Conservation (phyloP, 2,113 vertebrate species). For the Heloderma charlesbogerti region DNA sequence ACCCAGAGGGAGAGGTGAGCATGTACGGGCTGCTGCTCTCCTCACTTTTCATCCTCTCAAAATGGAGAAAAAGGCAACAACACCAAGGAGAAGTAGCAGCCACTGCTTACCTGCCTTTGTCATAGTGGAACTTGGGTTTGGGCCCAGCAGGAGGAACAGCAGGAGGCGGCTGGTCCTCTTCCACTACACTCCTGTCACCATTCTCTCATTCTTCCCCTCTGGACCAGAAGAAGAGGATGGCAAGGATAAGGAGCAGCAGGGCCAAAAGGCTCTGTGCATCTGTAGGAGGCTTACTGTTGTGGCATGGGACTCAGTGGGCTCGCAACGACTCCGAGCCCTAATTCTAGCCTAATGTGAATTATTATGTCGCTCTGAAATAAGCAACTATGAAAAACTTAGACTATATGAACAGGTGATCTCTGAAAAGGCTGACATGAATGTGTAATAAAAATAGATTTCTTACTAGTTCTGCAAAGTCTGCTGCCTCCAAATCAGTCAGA, state of each 20-base stretch:
- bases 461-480: conserved; percentile 97
- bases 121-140: background rate
- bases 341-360: background rate
- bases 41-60: too few relatives aligned
- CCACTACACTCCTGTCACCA: background rate
- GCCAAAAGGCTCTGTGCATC: background rate
- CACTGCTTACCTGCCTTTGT: background rate
- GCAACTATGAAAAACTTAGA: background rate
- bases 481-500: conserved; percentile 93
- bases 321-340: background rate
- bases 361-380: conserved; percentile 16
- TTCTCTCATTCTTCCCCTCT: background rate
- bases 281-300: background rate
- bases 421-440: background rate
- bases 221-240: background rate
- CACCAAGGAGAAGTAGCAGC: background rate
- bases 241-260: background rate
- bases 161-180: background rate
- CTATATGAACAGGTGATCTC: background rate
- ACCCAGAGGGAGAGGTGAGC: background rate
- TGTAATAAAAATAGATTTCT: conserved; percentile 41
- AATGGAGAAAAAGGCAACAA: background rate
- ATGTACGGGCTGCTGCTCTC: background rate
- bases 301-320: background rate
- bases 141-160: background rate